Base-by-base conservation (phyloP, 2,113 vertebrate species). In the Uria aalge region DNA sequence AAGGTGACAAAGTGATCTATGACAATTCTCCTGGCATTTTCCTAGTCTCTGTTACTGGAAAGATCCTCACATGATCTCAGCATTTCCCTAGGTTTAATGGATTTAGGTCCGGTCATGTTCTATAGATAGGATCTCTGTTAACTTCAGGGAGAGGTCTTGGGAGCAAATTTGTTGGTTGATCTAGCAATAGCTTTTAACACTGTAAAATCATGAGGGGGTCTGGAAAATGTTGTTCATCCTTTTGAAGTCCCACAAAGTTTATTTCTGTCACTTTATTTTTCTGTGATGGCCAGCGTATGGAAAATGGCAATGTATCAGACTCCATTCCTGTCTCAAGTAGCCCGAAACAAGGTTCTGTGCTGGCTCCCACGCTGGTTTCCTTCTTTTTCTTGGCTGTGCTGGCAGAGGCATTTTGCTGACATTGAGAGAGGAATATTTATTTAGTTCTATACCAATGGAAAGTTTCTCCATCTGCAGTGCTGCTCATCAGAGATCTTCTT, bases 381-480 rank as follows among this genome's bases (percentile, higher is more conserved):
- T 90, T 97, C 96, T 97, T 96, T 97, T 95, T 96, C 94, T 97
- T 97, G 96, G 96, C 95, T 52, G 48, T 93, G 87, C 84, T 88
- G 94, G 66, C 3, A 0, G 93, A 96, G 93, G 87, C 87, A 92
- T 97, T 96, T 95, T 94, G 96, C 96, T 97, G 96, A 96, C 96
- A 88, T 62, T 79, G 87, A 85, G 77, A 96, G 93, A 87, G 57
- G 87, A 93, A 52, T 95, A 95, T 97, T 97, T 97, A 94, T 94
- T 96, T 97, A 96, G 92, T 85, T 96, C 93, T 96, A n/a, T 94
- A 95, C 90, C 92, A 95, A 88, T 92, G 87, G 87, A 96, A 97
- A 96, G 57, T 96, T 95, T 85, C 92, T 79, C 66, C 87, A 48
- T 94, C 77, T 95, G 76, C 77, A 90, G 84, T 23, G 45, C 66